Evolutionary conservation across 2,888 invertebrate species (phyloP).

Genomic region (Lasius platythorax): DNA sequence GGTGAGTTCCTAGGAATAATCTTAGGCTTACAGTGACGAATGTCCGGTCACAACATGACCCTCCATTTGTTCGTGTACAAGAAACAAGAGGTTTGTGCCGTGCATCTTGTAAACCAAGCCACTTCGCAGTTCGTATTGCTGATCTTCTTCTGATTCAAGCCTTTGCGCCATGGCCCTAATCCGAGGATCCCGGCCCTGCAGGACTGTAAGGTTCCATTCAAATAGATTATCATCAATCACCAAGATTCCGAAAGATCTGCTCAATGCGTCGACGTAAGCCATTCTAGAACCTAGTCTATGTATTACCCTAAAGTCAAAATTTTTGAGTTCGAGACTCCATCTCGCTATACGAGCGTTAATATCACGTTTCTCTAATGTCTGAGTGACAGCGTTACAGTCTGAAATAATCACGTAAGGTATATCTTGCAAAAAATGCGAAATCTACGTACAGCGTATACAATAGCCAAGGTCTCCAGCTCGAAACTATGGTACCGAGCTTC

Average conservation of each 20-base stretch:
- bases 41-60: not conserved
- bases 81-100: not conserved
- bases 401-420: not conserved
- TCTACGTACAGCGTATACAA: not conserved
- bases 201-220: conserved; percentile 1
- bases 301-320: not conserved
- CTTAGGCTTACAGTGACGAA: no score
- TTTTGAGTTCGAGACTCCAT: not conserved
- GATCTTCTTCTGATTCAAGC: not conserved
- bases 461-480: not conserved
- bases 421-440: not conserved
- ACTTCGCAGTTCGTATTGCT: conserved; percentile 10
- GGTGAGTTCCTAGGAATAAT: no score
- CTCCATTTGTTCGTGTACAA: conserved; percentile 25
- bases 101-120: not conserved
- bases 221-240: conserved; percentile 11
- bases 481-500: not conserved
- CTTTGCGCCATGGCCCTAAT: not conserved
- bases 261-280: not conserved
- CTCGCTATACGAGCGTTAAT: not conserved
- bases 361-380: not conserved
- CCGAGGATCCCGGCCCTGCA: not conserved
- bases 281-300: not conserved
- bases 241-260: not conserved
- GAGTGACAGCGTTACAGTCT: not conserved